Percentiles rank a stretch among this genome's conserved stretches.
Evolutionary conservation across 2,113 vertebrate species (phyloP).

Genomic region (Laticauda colubrina): DNA sequence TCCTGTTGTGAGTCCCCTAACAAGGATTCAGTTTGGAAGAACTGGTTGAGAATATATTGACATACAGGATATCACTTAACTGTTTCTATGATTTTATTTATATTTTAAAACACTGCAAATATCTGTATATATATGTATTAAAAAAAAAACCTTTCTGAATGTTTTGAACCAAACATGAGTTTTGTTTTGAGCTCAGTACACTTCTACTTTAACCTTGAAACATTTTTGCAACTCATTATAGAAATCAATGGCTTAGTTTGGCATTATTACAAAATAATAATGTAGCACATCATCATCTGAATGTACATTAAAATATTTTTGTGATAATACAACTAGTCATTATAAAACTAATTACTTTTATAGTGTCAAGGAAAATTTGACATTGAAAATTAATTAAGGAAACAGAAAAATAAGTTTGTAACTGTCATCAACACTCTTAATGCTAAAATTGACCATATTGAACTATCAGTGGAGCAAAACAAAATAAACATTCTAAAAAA

Average conservation of each 20-base stretch:
- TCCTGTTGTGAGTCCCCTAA: background rate
- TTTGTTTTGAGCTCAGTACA: background rate
- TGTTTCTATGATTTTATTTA: background rate
- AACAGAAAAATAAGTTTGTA: background rate
- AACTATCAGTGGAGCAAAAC: background rate
- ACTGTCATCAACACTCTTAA: background rate
- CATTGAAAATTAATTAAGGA: background rate
- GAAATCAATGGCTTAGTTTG: background rate
- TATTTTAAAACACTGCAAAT: background rate
- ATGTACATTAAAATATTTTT: slow-evolving; percentile 1
- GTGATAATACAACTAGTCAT: background rate
- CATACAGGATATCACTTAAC: background rate
- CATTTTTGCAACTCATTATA: background rate
- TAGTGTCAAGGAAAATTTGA: background rate
- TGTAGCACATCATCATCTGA: background rate
- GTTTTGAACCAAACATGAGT: background rate
- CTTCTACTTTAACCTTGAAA: background rate
- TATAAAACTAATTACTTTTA: background rate
- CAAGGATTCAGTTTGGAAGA: background rate
- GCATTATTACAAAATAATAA: background rate
- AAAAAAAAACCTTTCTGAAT: background rate
- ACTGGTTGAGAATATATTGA: background rate
- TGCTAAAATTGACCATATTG: background rate
- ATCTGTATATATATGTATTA: background rate
- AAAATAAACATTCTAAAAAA: background rate